Evolutionary conservation across 2,797 vertebrate genomes (phyloP), one percentile per base, ranked within the genome.

Genomic region (Coranthus polyacanthus): DNA sequence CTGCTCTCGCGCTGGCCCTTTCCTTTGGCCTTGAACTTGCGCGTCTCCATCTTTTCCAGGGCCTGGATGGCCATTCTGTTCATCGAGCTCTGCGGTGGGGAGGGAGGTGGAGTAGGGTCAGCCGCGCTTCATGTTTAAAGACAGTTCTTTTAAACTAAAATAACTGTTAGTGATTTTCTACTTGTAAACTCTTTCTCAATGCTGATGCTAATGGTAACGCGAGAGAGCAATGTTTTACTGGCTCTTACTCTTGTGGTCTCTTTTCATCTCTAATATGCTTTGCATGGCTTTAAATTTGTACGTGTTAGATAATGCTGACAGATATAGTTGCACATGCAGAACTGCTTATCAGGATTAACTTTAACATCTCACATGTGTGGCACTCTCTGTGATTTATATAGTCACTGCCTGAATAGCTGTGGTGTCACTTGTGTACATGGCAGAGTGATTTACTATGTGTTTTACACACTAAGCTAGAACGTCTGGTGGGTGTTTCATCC

Each of bases 31-130:
- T 96, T 99, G 92, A 99, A 99, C 88, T 99, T 98, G 18, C 96
- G 94, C 0, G 97, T 99, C 87, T 99, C 97, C 97, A 99, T 99
- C 94, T 99, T 99, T 55, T 99, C 97, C 87, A 99, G 85, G 5
- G 97, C 98, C 87, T 99, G 97, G 82, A 96, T 95, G 24, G 97
- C 98, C 94, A 99, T 96, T 65, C 98, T 95, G 91, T 97, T 99
- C 97, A 99, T 96, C 42, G 97, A 99, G 90, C 95, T 98, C 97
- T 98, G 89, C 0, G 15, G 26, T 0, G 21, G 38, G 16, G 37
- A 26, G 62, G 32, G 7, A n/a, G 29, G 37, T 3, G 47, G 22
- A 26, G 55, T 4, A n/a, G 3, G 53, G 62, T 79, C 45, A 79
- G 60, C 1, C 16, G 3, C 42, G 42, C 17, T 44, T 44, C 18